Base-by-base conservation (phyloP, 2,888 invertebrate genomes). In the Ceriagrion tenellum region DNA sequence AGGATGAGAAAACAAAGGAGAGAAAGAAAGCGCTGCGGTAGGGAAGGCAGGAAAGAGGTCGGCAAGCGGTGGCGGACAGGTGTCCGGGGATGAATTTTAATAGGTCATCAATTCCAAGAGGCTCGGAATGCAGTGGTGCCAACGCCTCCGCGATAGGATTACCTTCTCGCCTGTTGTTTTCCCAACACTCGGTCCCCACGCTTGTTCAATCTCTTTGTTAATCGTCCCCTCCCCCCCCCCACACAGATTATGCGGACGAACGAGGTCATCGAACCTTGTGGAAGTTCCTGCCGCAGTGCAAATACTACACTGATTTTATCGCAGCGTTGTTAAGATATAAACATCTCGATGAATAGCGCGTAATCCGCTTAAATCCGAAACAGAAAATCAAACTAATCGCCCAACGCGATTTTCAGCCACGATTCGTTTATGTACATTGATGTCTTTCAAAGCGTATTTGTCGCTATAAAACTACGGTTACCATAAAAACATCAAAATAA, bases 41-140 rank as follows among this genome's bases (percentile, higher is more conserved):
- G 63, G 20, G 10, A 35, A 26, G 63, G 69, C 10, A 13, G n/a
- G 69, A 40, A 13, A 26, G 47, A 89, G 89, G 47, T 26, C 35
- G 69, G 26, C 8, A 26, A 26, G 26, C 26, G 30, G 30, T n/a
- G 93, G 63, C 74, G 47, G 93, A 74, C 93, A 93, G 93, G 93
- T 93, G 93, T 47, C 93, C 26, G 47, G 69, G 93, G 69, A 93
- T 93, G 69, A 74, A 93, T 93, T 93, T 93, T 93, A 93, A 93
- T 69, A 47, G 93, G 63, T 93, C 93, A 63, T 93, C 69, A 93
- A 93, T 93, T 93, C 69, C 69, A 93, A 26, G 30, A 35, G 81
- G 81, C 26, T 35, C 13, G 81, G 16, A 35, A 81, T 81, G 81
- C 81, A 81, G 35, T 35, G 35, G 3, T 35, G 81, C 81, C 35